Percentiles rank a stretch among this genome's conserved stretches.
Conservation (phyloP, 2,888 invertebrate species). For the Meganola albula region DNA sequence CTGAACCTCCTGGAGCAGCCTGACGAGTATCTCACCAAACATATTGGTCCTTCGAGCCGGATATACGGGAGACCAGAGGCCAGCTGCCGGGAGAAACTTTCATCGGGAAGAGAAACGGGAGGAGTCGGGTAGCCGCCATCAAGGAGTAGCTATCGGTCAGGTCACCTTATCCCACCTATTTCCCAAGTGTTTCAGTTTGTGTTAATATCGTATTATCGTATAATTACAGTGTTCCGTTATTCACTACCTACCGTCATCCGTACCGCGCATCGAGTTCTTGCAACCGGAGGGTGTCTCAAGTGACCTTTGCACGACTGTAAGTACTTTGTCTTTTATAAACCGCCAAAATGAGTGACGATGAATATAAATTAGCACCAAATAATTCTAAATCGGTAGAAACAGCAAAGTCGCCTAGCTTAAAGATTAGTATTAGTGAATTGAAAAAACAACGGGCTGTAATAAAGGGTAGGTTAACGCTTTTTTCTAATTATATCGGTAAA, state of each 20-base stretch:
- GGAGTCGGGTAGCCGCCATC: no score
- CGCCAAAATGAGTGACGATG: background rate
- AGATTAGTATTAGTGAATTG: background rate
- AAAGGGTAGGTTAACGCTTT: conserved; percentile 1
- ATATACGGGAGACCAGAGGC: no score
- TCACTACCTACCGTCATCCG: background rate
- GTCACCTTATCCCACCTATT: background rate
- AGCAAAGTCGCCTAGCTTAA: background rate
- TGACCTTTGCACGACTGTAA: no score
- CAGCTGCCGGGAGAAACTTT: no score
- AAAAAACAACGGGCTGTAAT: background rate
- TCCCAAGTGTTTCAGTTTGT: background rate
- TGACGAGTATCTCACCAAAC: no score
- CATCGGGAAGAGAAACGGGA: background rate
- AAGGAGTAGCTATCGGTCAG: no score
- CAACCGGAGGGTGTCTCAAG: background rate
- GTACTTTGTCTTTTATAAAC: background rate
- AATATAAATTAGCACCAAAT: background rate
- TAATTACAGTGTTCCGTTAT: background rate
- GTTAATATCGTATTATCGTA: background rate
- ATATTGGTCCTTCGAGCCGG: background rate
- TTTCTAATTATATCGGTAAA: background rate
- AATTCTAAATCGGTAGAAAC: no score
- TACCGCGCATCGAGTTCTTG: no score
- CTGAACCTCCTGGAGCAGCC: no score